phyloP scores from a whole-genome alignment of 2,113 vertebrate genomes.

The Austrofundulus limnaeus region DNA sequence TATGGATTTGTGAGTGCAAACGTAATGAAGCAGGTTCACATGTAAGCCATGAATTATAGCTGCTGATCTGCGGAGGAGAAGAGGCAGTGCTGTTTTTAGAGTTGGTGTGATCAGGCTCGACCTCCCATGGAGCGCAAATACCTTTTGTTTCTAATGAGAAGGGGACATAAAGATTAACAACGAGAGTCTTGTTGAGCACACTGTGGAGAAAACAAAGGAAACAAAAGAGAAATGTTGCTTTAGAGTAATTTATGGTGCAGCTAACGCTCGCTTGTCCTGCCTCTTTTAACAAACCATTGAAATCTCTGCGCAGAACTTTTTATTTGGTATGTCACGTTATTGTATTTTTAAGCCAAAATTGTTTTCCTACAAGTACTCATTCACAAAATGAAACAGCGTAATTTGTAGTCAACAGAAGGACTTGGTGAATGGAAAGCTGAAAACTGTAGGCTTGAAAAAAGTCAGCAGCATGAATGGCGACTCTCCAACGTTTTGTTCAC shows the following conservation, averaged over 20 bases:
- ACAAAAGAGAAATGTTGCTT: slow-evolving; percentile 49
- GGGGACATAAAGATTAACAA: slow-evolving; percentile 48
- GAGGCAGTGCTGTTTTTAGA: slow-evolving; percentile 34
- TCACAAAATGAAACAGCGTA: not conserved
- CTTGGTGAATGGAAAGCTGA: slow-evolving; percentile 25
- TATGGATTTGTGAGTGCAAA: slow-evolving; percentile 21
- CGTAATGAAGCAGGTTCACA: slow-evolving; percentile 36
- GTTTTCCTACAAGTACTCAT: not conserved
- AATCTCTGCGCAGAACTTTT: not conserved
- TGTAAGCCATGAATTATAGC: slow-evolving; percentile 53
- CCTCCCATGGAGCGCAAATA: slow-evolving; percentile 67
- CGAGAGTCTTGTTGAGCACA: slow-evolving; percentile 54
- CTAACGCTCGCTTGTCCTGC: not conserved
- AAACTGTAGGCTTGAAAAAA: slow-evolving; percentile 51
- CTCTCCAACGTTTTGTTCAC: slow-evolving; percentile 18
- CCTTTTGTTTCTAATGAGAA: slow-evolving; percentile 53
- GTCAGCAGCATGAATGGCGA: slow-evolving; percentile 37
- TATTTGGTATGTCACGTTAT: not conserved
- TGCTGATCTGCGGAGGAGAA: slow-evolving; percentile 48
- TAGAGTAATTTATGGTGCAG: slow-evolving; percentile 49
- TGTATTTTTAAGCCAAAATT: not conserved
- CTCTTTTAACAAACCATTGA: not conserved
- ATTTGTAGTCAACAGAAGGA: slow-evolving; percentile 24
- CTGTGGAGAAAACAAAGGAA: slow-evolving; percentile 19
- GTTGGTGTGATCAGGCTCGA: slow-evolving; percentile 55